These are phyloP conservation scores for Phaonia tiefii DNA, from an alignment of 2,888 invertebrate genomes.

Conservation along the genomic window DNA sequence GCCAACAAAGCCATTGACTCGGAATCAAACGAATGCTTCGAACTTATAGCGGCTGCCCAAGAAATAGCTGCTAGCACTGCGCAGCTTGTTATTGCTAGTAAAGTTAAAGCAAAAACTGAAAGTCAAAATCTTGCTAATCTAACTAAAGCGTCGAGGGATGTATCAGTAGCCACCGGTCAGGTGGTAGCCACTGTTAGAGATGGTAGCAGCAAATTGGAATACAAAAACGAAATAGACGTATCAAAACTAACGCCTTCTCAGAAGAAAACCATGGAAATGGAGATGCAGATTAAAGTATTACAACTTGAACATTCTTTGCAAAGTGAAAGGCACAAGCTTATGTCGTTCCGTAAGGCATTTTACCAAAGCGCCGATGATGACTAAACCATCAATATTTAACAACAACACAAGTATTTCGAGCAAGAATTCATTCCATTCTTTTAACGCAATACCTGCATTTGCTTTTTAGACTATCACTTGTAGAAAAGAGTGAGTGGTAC, in stretches of 20 bases:
- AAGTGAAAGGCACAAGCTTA: conserved; percentile 91
- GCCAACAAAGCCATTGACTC: conserved; percentile 95
- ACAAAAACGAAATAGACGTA: conserved; percentile 94
- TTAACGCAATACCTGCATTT: no score
- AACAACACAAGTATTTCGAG: not conserved
- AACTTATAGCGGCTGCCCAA: conserved; percentile 96
- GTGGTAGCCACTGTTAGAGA: conserved; percentile 97
- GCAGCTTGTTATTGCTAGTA: conserved; percentile 97
- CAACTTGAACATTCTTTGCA: conserved; percentile 95
- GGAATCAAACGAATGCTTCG: conserved; percentile 87
- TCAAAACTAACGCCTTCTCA: conserved; percentile 94
- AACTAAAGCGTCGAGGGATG: conserved; percentile 91
- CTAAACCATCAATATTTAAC: conserved; percentile 30
- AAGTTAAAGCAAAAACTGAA: conserved; percentile 94
- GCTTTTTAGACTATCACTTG: no score
- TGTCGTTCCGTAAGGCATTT: conserved; percentile 94
- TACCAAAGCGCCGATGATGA: conserved; percentile 83
- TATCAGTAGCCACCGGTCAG: conserved; percentile 94
- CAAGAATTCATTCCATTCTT: not conserved
- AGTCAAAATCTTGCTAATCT: conserved; percentile 90
- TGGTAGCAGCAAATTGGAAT: conserved; percentile 92
- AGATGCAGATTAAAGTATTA: conserved; percentile 95
- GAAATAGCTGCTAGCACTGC: conserved; percentile 98
- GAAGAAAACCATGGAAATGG: conserved; percentile 98
- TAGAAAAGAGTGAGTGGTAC: no score